Evolutionary conservation across 2,797 vertebrate species (phyloP), one percentile per base, ranked within the genome.

Genomic region (Onychomys leucogaster): DNA sequence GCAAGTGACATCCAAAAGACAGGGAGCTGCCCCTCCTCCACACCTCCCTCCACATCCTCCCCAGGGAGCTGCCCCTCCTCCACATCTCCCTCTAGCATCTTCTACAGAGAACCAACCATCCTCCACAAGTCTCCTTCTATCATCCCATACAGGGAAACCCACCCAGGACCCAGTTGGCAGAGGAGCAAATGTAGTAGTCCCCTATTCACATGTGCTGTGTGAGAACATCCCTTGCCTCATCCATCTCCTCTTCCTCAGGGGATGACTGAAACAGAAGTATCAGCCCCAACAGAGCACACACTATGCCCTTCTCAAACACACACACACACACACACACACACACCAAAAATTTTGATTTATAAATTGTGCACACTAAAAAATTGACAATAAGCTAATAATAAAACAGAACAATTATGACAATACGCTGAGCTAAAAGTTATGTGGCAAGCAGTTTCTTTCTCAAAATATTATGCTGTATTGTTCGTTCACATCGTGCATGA

Each of bases 131-230:
- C 32, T 2, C 84, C 27, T 46, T 65, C 11, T 57, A 73, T 46
- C 9, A 23, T 41, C 76, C 52, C 5, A 52, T 46, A 17, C 2
- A 11, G 81, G 46, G 49, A 84, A n/a, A 91, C 17, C 59, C 41
- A 46, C 19, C 41, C 2, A 5, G 61, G 52, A 65, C 34, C 29
- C 59, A 34, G 49, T 25, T 61, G 46, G 43, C 32, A n/a, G 69
- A 65, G 13, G 41, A 41, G 41, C 34, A 32, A 52, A 75, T 63
- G 19, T 6, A 32, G 0, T 6, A 4, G 5, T 3, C 57, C 23
- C 0, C 19, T 0, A 41, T 63, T 23, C 19, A 27, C 23, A 11
- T 1, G 5, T 8, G 2, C 13, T 32, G 37, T 32, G 23, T 37
- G 32, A 67, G 34, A 71, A 57, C 57, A 87, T 76, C 21, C 37